phyloP scores from a whole-genome alignment of 1,140 invertebrate species.

The Anastrepha ludens region DNA sequence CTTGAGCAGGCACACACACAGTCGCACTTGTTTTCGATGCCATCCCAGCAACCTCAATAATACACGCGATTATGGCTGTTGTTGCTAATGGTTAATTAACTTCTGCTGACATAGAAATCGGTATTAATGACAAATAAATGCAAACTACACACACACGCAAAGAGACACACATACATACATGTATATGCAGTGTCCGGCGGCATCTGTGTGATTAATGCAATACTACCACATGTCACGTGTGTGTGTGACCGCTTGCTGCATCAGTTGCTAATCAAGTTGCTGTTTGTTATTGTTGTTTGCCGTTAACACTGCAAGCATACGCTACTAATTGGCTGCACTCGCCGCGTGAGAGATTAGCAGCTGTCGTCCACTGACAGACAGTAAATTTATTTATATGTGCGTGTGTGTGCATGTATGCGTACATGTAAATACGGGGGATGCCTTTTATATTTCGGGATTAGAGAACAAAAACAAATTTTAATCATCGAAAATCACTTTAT shows the following conservation, averaged over 20 bases:
- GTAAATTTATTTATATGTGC: not conserved
- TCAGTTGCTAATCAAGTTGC: not conserved
- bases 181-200: not conserved
- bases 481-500: no score
- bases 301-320: not conserved
- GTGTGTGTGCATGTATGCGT: not conserved
- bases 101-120: not conserved
- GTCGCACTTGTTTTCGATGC: no score
- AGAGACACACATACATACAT: not conserved
- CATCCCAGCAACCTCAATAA: not conserved
- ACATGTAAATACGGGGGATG: not conserved
- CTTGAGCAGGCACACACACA: no score
- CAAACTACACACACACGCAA: not conserved
- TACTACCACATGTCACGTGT: not conserved
- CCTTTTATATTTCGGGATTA: no score
- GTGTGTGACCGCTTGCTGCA: slow-evolving; percentile 12
- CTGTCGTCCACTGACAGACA: not conserved
- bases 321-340: slow-evolving; percentile 12
- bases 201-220: not conserved
- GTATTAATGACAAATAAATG: slow-evolving; percentile 46
- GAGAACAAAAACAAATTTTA: no score
- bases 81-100: slow-evolving; percentile 26
- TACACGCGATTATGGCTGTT: not conserved
- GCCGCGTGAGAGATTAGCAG: slow-evolving; percentile 36
- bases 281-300: not conserved